A percentile compares a stretch with the other conserved stretches of the same genome.
Conservation (phyloP, 2,113 vertebrate genomes). For the Capreolus pygargus region DNA sequence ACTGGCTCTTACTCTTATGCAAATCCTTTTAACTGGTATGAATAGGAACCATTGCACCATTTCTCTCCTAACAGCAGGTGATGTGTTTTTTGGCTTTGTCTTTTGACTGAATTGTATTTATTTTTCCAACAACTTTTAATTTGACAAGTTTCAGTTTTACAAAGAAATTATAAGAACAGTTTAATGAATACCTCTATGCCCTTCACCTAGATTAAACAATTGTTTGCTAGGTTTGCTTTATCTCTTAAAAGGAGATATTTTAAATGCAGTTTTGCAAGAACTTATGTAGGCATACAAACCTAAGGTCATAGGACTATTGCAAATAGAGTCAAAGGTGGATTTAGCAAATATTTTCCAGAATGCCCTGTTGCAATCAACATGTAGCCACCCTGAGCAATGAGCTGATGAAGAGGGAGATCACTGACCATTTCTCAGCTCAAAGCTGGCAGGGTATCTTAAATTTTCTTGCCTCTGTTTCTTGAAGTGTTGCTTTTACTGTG, state of each 20-base stretch:
- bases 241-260: conserved; percentile 11
- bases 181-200: conserved; percentile 55
- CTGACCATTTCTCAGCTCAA: background rate
- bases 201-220: conserved; percentile 33
- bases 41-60: background rate
- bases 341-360: conserved; percentile 64
- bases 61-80: background rate
- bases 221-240: conserved; percentile 14
- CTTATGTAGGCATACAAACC: background rate
- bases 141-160: background rate
- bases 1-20: background rate
- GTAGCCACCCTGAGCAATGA: background rate
- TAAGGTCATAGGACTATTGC: conserved; percentile 32
- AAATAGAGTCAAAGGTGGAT: conserved; percentile 40
- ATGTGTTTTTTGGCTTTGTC: background rate
- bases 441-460: background rate
- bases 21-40: background rate
- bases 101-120: background rate
- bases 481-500: background rate
- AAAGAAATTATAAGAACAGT: background rate
- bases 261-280: conserved; percentile 46
- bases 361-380: conserved; percentile 29
- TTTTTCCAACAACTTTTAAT: background rate
- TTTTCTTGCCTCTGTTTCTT: background rate
- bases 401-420: background rate